Evolutionary conservation across 2,113 vertebrate genomes (phyloP).

Genomic region (Varanus salvator): DNA sequence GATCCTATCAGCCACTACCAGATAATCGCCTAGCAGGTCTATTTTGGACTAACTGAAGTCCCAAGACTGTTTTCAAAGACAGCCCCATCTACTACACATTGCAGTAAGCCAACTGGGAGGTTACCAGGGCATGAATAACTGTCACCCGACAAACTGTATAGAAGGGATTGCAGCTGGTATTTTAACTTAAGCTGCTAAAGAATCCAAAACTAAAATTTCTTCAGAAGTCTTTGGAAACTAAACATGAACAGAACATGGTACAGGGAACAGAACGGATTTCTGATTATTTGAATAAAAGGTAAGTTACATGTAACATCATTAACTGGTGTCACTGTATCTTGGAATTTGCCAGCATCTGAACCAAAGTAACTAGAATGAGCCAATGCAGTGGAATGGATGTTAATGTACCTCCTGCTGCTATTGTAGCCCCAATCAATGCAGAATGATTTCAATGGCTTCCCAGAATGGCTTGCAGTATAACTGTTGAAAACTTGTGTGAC

Average conservation of each 20-base stretch:
- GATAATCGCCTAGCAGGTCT: too few relatives aligned
- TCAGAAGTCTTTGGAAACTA: slow-evolving; percentile 1
- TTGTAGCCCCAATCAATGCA: slow-evolving; percentile 3
- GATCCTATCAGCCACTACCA: too few relatives aligned
- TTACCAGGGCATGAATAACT: too few relatives aligned
- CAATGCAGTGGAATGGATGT: slow-evolving; percentile 8
- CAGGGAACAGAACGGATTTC: slow-evolving; percentile 14
- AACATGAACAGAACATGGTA: slow-evolving; percentile 16
- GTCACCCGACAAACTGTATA: too few relatives aligned
- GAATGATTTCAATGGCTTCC: slow-evolving; percentile 22
- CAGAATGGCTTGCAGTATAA: slow-evolving; percentile 1
- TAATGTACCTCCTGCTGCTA: slow-evolving; percentile 21
- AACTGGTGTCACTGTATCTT: not conserved
- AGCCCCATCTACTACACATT: too few relatives aligned
- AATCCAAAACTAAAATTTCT: slow-evolving; percentile 38
- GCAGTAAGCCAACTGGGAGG: too few relatives aligned
- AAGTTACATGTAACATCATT: slow-evolving; percentile 31
- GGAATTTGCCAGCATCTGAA: slow-evolving; percentile 18
- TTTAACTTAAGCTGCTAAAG: not conserved
- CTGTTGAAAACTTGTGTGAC: slow-evolving; percentile 11
- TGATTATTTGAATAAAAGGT: slow-evolving; percentile 20
- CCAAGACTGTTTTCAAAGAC: too few relatives aligned
- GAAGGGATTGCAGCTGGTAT: too few relatives aligned
- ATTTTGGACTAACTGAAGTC: too few relatives aligned
- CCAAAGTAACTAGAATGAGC: slow-evolving; percentile 12